These are phyloP conservation scores for Baccha elongata DNA, from an alignment of 2,888 invertebrate genomes.

Conservation along the genomic window DNA sequence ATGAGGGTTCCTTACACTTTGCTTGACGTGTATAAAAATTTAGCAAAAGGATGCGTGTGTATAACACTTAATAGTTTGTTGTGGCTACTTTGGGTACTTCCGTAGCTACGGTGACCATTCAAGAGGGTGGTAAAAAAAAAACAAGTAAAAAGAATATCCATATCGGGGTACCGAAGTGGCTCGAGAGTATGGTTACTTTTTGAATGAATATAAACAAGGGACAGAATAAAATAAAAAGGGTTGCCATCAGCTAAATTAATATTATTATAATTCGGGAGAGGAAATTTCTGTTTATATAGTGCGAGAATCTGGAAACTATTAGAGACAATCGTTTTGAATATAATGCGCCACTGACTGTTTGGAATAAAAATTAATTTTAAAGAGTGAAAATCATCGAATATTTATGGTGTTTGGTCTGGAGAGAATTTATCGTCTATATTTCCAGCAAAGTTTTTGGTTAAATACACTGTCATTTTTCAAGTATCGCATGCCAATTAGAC, in stretches of 20 bases:
- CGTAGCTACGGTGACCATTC: conserved; percentile 47
- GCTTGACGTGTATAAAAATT: conserved; percentile 21
- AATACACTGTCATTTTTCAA: no score
- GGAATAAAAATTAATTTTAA: no score
- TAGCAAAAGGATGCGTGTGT: conserved; percentile 60
- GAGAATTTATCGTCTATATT: no score
- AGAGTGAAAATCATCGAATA: no score
- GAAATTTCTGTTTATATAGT: no score
- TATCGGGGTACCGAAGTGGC: conserved; percentile 17
- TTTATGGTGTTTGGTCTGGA: no score
- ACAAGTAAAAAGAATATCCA: conserved; percentile 8
- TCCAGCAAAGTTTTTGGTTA: no score
- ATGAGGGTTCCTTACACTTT: conserved; percentile 38
- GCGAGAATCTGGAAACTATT: no score
- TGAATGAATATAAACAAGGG: conserved; percentile 51
- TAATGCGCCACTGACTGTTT: no score
- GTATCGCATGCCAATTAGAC: no score
- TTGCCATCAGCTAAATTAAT: conserved; percentile 22
- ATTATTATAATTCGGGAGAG: no score
- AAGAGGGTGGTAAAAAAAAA: conserved; percentile 51
- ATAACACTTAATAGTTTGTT: conserved; percentile 51
- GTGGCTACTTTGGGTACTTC: conserved; percentile 43
- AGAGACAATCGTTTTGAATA: no score
- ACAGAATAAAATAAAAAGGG: conserved; percentile 9
- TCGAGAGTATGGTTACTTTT: conserved; percentile 32